phyloP scores from a whole-genome alignment of 2,797 vertebrate species.

The Bradypodion pumilum region DNA sequence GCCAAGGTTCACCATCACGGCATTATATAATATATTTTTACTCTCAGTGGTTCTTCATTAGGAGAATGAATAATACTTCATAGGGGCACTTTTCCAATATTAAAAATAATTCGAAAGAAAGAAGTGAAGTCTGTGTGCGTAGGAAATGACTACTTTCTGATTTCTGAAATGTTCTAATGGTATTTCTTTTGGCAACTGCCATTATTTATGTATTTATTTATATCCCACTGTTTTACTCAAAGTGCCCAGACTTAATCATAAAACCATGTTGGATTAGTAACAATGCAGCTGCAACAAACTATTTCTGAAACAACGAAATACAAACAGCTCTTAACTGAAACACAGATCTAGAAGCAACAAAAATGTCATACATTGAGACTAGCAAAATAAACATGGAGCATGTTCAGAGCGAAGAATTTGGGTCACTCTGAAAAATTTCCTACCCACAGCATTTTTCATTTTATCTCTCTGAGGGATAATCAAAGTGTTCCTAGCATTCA shows the following conservation, averaged over 20 bases:
- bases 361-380: not conserved
- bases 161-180: not conserved
- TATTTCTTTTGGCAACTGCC: too few relatives aligned
- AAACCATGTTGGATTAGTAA: not conserved
- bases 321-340: not conserved
- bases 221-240: not conserved
- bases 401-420: too few relatives aligned
- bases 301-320: not conserved
- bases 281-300: not conserved
- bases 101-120: not conserved
- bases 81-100: not conserved
- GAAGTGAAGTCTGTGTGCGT: not conserved
- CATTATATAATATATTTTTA: too few relatives aligned
- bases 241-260: not conserved
- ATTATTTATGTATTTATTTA: not conserved
- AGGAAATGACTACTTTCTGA: not conserved
- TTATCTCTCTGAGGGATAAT: too few relatives aligned
- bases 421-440: too few relatives aligned
- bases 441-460: too few relatives aligned
- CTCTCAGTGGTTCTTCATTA: too few relatives aligned
- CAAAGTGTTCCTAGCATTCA: too few relatives aligned
- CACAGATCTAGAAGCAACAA: not conserved
- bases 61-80: too few relatives aligned
- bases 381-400: not conserved
- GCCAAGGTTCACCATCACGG: too few relatives aligned